Conservation (phyloP, 2,888 invertebrate species). For the Teinopalpus imperialis region DNA sequence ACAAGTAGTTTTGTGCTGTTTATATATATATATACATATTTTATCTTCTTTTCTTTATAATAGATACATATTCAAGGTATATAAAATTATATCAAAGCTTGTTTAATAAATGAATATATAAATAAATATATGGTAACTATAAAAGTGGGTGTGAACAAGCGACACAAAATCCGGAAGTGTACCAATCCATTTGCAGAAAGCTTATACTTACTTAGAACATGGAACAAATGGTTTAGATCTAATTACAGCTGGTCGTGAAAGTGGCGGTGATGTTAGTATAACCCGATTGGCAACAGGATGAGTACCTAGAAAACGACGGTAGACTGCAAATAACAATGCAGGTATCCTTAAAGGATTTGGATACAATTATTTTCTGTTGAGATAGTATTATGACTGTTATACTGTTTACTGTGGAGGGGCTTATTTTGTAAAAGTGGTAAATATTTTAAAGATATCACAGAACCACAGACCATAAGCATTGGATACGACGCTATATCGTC, state of each 20-base stretch:
- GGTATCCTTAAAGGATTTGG: conserved; percentile 57
- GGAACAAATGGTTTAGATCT: conserved; percentile 95
- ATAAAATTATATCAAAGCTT: too few species aligned
- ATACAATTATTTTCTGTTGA: too few species aligned
- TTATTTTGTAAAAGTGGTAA: too few species aligned
- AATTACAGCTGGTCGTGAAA: conserved; percentile 99
- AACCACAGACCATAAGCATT: too few species aligned
- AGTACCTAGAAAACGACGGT: conserved; percentile 92
- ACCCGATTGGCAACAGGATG: conserved; percentile 97
- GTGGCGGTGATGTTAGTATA: conserved; percentile 97
- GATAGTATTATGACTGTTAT: background rate
- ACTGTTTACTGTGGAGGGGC: too few species aligned
- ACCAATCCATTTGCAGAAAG: conserved; percentile 88
- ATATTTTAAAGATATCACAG: too few species aligned
- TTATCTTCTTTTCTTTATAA: too few species aligned
- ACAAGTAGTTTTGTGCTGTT: too few species aligned
- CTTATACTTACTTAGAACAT: conserved; percentile 95
- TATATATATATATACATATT: too few species aligned
- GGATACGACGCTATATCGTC: too few species aligned
- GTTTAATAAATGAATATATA: too few species aligned
- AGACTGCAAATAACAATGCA: conserved; percentile 93
- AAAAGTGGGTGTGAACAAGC: conserved; percentile 63
- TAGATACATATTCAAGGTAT: too few species aligned
- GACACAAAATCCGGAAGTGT: conserved; percentile 59
- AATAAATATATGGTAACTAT: conserved; percentile 66